phyloP scores from a whole-genome alignment of 2,797 vertebrate genomes.

The Ciconia nigra region DNA sequence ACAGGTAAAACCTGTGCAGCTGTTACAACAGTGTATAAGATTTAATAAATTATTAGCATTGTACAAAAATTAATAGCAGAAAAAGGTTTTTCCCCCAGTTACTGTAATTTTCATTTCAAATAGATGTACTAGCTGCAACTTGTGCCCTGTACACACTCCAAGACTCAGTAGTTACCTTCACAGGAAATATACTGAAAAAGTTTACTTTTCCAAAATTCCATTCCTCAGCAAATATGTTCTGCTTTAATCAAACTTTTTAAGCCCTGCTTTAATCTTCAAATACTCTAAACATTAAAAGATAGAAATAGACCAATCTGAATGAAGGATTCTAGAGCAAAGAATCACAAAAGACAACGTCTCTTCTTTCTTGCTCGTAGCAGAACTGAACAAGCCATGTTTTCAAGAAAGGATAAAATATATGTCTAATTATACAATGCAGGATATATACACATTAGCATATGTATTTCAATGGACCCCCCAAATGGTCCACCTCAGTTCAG shows the following conservation, averaged over 20 bases:
- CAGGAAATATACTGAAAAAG: background rate
- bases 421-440: background rate
- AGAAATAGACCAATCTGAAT: background rate
- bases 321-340: conserved; percentile 2
- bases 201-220: background rate
- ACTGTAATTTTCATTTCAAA: background rate
- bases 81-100: accelerated
- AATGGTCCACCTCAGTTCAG: background rate
- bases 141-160: background rate
- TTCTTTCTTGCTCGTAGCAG: background rate
- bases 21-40: background rate
- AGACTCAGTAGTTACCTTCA: background rate
- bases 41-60: background rate
- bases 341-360: background rate
- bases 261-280: background rate
- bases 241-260: background rate
- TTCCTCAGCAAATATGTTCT: background rate
- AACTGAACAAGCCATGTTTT: background rate
- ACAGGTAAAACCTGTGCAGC: background rate
- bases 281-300: background rate
- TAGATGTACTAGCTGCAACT: background rate
- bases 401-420: background rate
- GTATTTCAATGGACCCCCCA: background rate
- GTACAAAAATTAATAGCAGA: background rate
- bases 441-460: background rate